A percentile compares a stretch with the other conserved stretches of the same genome.
Evolutionary conservation across 2,797 vertebrate genomes (phyloP).

Genomic region (Falco naumanni): DNA sequence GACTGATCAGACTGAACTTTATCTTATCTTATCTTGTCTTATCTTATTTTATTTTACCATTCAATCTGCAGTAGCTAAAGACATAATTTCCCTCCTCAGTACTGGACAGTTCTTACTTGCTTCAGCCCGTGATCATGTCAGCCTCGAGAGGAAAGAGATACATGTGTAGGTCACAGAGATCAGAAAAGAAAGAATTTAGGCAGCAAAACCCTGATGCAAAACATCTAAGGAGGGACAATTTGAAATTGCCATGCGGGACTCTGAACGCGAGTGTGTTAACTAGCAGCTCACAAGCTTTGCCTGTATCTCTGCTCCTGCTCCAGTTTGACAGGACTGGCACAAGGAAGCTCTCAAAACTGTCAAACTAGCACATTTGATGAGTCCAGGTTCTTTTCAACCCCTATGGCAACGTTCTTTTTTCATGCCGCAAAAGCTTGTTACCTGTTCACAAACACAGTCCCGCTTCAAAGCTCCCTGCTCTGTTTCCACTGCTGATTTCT

Average conservation of each 20-base stretch:
- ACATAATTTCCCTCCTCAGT: neutral
- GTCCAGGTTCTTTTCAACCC: conserved; percentile 1
- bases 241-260: neutral
- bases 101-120: neutral
- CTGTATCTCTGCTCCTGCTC: neutral
- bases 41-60: neutral
- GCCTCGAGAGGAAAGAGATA: conserved; percentile 18
- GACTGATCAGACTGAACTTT: neutral
- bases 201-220: conserved; percentile 25
- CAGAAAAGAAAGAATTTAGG: conserved; percentile 48
- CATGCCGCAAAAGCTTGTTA: neutral
- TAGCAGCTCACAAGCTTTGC: conserved; percentile 9
- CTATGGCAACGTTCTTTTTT: conserved; percentile 22
- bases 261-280: neutral
- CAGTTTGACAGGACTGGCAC: neutral
- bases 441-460: neutral
- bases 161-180: conserved; percentile 65
- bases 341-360: conserved; percentile 23
- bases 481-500: conserved; percentile 6
- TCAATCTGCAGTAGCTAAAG: neutral
- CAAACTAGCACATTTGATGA: neutral
- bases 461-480: neutral
- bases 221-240: conserved; percentile 31
- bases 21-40: neutral
- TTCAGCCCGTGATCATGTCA: neutral